Percentiles rank a stretch among this genome's conserved stretches.
phyloP scores from a whole-genome alignment of 1,140 invertebrate genomes.

The Drosophila arizonae region DNA sequence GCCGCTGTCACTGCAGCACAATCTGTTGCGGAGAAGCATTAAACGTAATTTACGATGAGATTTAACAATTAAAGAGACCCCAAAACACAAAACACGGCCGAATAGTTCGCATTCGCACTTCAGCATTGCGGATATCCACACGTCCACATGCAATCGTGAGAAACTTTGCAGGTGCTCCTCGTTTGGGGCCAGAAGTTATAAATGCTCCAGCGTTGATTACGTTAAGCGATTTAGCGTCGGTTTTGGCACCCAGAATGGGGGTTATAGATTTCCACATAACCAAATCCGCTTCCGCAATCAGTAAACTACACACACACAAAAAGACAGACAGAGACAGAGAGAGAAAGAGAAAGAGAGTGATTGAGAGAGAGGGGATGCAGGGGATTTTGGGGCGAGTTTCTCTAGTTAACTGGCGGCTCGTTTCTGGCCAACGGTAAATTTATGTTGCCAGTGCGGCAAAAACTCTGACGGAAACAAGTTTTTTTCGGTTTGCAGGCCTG shows the following conservation, averaged over 20 bases:
- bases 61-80: slow-evolving; percentile 46
- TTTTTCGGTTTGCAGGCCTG: slow-evolving; percentile 24
- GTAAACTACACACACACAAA: slow-evolving; percentile 68
- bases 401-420: slow-evolving; percentile 69
- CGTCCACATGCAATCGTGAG: slow-evolving; percentile 48
- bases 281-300: slow-evolving; percentile 80
- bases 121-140: slow-evolving; percentile 55
- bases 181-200: slow-evolving; percentile 27
- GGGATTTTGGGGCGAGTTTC: slow-evolving; percentile 6
- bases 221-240: slow-evolving; percentile 71
- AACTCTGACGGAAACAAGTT: slow-evolving; percentile 56
- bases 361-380: neutral
- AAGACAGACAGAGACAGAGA: neutral
- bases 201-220: slow-evolving; percentile 64
- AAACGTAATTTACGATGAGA: slow-evolving; percentile 42
- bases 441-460: slow-evolving; percentile 68
- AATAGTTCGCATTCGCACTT: slow-evolving; percentile 39
- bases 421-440: slow-evolving; percentile 78
- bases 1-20: slow-evolving; percentile 28
- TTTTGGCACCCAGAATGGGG: slow-evolving; percentile 34
- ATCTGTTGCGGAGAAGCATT: slow-evolving; percentile 31
- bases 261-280: slow-evolving; percentile 70
- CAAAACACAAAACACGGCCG: slow-evolving; percentile 1
- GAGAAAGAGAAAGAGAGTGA: neutral
- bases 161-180: slow-evolving; percentile 72